These are phyloP conservation scores for Alethe diademata DNA, from an alignment of 2,113 vertebrate species.

Conservation along the genomic window DNA sequence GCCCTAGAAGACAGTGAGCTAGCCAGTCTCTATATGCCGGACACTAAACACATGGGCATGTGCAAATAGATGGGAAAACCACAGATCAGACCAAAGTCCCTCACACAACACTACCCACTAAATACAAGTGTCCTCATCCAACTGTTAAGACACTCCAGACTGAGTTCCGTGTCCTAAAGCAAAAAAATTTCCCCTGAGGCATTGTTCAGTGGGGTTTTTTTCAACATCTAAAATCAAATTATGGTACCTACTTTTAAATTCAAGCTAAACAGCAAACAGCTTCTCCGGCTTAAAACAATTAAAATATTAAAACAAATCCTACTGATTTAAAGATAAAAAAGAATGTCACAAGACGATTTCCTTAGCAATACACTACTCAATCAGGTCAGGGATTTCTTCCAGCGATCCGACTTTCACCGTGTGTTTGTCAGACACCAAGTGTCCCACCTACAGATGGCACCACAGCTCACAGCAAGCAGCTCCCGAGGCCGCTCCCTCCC, in stretches of 20 bases:
- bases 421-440: neutral
- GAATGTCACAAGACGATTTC: neutral
- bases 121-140: neutral
- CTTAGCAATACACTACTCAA: neutral
- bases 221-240: neutral
- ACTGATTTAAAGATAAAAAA: neutral
- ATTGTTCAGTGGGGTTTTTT: neutral
- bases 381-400: neutral
- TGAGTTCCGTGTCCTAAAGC: neutral
- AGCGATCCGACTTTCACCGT: neutral
- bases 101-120: neutral
- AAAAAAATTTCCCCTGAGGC: neutral
- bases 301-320: neutral
- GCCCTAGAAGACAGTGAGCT: neutral
- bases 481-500: neutral
- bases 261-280: neutral
- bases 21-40: neutral
- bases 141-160: neutral
- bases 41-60: neutral
- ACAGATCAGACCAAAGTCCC: neutral
- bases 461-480: slow-evolving; percentile 4
- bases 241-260: neutral
- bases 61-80: neutral
- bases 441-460: slow-evolving; percentile 52
- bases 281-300: neutral